Evolutionary conservation across 2,113 vertebrate species (phyloP), one percentile per base, ranked within the genome.

Genomic region (Brevimyrus niger): DNA sequence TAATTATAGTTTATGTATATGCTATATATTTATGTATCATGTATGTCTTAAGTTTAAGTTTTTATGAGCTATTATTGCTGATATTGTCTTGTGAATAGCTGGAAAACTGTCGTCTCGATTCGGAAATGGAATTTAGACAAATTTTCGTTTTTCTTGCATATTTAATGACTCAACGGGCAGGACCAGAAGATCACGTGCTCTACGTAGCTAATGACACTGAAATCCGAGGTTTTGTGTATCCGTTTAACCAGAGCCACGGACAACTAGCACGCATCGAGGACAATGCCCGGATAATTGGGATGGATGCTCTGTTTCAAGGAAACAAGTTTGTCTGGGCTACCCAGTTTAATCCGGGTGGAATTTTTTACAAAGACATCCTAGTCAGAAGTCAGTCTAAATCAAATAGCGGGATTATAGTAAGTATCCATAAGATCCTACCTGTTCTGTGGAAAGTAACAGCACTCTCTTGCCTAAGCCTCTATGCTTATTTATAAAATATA

Each of bases 171-270:
- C 69, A 88, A 96, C 94, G 92, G 92, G 93, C 96, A 97, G 97
- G 97, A 93, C 96, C 97, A 94, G 97, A 97, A 94, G 97, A 97
- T 96, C 96, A 97, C 96, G 96, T 97, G 94, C 96, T 97, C 94
- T 97, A 97, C 95, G 95, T 97, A 92, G 96, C 97, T 94, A 97
- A 97, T 94, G 97, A 97, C 94, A 97, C 97, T 92, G 97, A 97
- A 95, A 96, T 97, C 95, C 96, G 97, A 94, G 96, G 96, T 96
- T 97, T 97, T 96, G 96, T 97, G 94, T 97, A 97, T 96, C 97
- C 97, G 91, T 97, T 97, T 95, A 97, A 97, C 94, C 95, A 97
- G 93, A 97, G 95, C 94, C 96, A 93, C 80, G 94, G 94, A 94
- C 96, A 95, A 93, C 96, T 97, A 94, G 96, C 95, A 92, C 96